Conservation (phyloP, 2,888 invertebrate species). For the Steinernema carpocapsae region DNA sequence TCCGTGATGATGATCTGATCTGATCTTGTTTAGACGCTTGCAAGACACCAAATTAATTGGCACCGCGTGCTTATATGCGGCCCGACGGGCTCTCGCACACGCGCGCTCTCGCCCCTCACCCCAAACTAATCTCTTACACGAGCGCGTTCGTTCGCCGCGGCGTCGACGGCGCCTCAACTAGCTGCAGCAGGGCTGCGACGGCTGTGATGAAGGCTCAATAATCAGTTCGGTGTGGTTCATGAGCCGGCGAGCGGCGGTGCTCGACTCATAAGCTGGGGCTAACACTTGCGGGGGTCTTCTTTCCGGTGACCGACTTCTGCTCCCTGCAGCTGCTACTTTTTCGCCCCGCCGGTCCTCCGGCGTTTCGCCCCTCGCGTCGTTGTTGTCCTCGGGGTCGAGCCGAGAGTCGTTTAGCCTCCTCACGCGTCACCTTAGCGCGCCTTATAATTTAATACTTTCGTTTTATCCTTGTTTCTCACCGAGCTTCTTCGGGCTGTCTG, state of each 20-base stretch:
- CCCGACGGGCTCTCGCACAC: constrained; percentile 27
- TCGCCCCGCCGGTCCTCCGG: background rate
- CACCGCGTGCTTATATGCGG: constrained; percentile 19
- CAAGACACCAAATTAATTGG: constrained; percentile 24
- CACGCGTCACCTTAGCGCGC: background rate
- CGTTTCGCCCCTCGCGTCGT: background rate
- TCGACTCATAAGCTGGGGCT: constrained; percentile 29
- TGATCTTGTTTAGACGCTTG: constrained; percentile 9
- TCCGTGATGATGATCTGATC: background rate
- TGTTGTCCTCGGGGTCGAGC: background rate
- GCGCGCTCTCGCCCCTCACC: constrained; percentile 29
- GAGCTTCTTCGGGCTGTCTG: too few relatives aligned
- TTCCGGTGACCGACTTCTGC: constrained; percentile 19
- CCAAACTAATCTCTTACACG: constrained; percentile 29
- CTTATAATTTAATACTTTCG: constrained; percentile 2
- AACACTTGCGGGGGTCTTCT: constrained; percentile 26
- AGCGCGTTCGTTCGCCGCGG: constrained; percentile 29
- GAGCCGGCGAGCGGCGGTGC: constrained; percentile 27
- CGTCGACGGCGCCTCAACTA: constrained; percentile 31
- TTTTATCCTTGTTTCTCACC: background rate
- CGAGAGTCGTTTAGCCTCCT: background rate
- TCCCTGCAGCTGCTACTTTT: background rate
- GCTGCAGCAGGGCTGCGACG: constrained; percentile 30
- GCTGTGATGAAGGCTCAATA: constrained; percentile 32
- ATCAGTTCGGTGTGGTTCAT: constrained; percentile 32